These are phyloP conservation scores for Pimephales promelas DNA, from an alignment of 2,113 vertebrate species.

Conservation along the genomic window DNA sequence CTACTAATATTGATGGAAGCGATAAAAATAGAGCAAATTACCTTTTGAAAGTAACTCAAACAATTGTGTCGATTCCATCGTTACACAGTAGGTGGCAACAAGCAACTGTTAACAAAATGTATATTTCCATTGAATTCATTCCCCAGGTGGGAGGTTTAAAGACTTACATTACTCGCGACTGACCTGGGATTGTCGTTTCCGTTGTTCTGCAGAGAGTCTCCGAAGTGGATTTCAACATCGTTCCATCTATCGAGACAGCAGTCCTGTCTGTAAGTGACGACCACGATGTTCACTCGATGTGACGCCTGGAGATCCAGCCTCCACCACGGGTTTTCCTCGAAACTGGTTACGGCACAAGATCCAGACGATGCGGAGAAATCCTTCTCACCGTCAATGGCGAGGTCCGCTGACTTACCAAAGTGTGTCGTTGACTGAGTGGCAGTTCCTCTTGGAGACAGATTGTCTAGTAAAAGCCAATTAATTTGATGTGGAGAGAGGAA, in stretches of 20 bases:
- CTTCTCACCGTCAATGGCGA: neutral
- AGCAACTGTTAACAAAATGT: too few species aligned
- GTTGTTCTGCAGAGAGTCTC: neutral
- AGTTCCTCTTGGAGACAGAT: neutral
- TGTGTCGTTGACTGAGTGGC: neutral
- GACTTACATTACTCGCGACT: neutral
- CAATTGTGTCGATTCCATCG: too few species aligned
- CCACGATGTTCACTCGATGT: neutral
- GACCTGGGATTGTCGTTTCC: neutral
- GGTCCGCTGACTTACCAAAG: neutral
- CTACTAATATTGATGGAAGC: too few species aligned
- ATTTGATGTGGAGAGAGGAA: neutral
- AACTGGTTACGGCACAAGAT: neutral
- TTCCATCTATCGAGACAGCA: neutral
- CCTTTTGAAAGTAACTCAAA: too few species aligned
- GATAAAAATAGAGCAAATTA: too few species aligned
- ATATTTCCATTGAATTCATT: too few species aligned
- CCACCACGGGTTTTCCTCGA: neutral
- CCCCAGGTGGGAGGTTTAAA: too few species aligned
- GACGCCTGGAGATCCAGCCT: neutral
- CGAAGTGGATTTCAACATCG: neutral
- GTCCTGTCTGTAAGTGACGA: neutral
- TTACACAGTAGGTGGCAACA: too few species aligned
- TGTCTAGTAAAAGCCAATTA: neutral
- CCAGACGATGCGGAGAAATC: neutral